Percentiles rank a stretch among this genome's conserved stretches.
phyloP scores from a whole-genome alignment of 37 sponge, comb jelly and placozoan genomes.

The Eunapius fragilis region DNA sequence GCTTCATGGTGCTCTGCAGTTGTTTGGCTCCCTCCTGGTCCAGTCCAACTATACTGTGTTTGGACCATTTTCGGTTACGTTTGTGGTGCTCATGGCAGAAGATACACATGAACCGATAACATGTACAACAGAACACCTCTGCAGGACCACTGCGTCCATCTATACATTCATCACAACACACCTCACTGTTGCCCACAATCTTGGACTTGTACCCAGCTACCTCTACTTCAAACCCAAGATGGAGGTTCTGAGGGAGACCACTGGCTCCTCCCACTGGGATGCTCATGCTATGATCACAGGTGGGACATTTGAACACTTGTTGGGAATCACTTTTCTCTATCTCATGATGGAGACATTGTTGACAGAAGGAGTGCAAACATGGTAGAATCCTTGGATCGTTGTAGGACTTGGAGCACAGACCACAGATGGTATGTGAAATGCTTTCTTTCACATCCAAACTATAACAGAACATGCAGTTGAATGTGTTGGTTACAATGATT shows the following conservation, averaged over 20 bases:
- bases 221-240: constrained; percentile 38
- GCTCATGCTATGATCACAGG: background rate
- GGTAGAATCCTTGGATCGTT: constrained; percentile 47
- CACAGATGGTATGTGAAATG: constrained; percentile 1
- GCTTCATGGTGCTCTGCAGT: no score
- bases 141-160: constrained; percentile 18
- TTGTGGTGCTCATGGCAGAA: constrained; percentile 32
- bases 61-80: constrained; percentile 7
- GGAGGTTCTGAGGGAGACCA: constrained; percentile 17
- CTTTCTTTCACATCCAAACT: no score
- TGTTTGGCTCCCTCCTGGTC: constrained; percentile 3
- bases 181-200: background rate
- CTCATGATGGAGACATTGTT: constrained; percentile 36
- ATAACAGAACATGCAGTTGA: no score
- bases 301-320: constrained; percentile 31
- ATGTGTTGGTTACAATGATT: no score
- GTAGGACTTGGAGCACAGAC: constrained; percentile 31
- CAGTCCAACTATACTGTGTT: constrained; percentile 35
- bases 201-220: constrained; percentile 26
- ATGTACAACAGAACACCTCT: constrained; percentile 38
- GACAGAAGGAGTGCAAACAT: constrained; percentile 59
- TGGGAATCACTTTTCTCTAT: constrained; percentile 7
- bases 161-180: constrained; percentile 42
- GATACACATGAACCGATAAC: constrained; percentile 44
- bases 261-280: constrained; percentile 28